Conservation (phyloP, 2,888 invertebrate genomes). For the Ornithoptera alexandrae region DNA sequence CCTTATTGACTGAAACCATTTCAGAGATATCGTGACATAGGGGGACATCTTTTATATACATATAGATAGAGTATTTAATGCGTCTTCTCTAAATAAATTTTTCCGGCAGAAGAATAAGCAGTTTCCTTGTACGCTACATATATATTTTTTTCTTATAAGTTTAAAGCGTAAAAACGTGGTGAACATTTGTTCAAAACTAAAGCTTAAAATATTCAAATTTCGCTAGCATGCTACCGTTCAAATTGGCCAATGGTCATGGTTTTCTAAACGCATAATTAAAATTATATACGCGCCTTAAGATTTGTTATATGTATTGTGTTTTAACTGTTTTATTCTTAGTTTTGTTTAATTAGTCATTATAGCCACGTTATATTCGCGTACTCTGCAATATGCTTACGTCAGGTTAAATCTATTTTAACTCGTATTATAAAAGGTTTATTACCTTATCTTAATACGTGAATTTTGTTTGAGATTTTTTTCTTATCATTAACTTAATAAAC, state of each 20-base stretch:
- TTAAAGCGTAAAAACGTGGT: not conserved
- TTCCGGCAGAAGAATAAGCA: no score
- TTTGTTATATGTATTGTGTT: constrained; percentile 10
- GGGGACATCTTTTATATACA: no score
- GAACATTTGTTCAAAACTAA: not conserved
- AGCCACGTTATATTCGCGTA: not conserved
- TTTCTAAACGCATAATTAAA: constrained; percentile 19
- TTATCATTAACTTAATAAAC: no score
- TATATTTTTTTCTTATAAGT: not conserved
- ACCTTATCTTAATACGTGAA: no score
- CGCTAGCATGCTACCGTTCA: constrained; percentile 21
- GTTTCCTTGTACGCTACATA: not conserved
- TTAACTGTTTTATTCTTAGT: constrained; percentile 2
- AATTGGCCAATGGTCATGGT: constrained; percentile 17
- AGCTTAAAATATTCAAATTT: constrained; percentile 19
- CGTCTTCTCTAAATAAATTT: no score
- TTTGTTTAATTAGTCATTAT: constrained; percentile 9
- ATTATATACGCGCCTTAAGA: constrained; percentile 18
- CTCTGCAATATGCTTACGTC: not conserved
- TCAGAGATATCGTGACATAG: no score
- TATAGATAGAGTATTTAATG: no score
- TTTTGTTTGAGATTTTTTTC: no score
- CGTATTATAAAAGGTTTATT: no score
- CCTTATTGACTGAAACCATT: no score
- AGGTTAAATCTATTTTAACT: not conserved